Percentiles rank a stretch among this genome's conserved stretches.
Conservation (phyloP, 1,140 invertebrate species). For the Cotesia typhae region DNA sequence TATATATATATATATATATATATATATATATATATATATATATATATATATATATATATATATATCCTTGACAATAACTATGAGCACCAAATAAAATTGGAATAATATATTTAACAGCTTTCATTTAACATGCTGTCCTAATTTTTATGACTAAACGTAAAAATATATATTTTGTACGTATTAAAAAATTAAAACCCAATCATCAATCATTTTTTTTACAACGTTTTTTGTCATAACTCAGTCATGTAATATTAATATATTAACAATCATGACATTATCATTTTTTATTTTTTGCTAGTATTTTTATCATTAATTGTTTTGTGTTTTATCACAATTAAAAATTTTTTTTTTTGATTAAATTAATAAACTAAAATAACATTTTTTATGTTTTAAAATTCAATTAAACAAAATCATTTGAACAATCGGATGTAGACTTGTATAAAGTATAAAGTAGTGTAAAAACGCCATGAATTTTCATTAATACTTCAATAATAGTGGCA, state of each 20-base stretch:
- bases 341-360: not conserved
- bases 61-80: slow-evolving; percentile 13
- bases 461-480: slow-evolving; percentile 2
- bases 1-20: not conserved
- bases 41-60: not conserved
- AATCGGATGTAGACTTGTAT: not conserved
- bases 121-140: not conserved
- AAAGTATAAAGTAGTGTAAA: slow-evolving; percentile 18
- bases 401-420: not conserved
- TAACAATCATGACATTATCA: slow-evolving; percentile 20
- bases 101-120: slow-evolving; percentile 8
- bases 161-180: slow-evolving; percentile 2
- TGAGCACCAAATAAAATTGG: slow-evolving; percentile 10
- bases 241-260: not conserved
- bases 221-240: not conserved
- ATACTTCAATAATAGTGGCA: not conserved
- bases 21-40: not conserved
- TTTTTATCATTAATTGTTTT: slow-evolving; percentile 15
- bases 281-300: slow-evolving; percentile 14
- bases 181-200: not conserved
- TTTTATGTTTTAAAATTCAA: no score
- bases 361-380: no score
- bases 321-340: not conserved
- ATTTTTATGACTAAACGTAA: slow-evolving; percentile 9
- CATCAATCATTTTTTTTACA: not conserved